Percentiles rank a stretch among this genome's conserved stretches.
Conservation (phyloP, 2,797 vertebrate genomes). For the Triplophysa bombifrons region DNA sequence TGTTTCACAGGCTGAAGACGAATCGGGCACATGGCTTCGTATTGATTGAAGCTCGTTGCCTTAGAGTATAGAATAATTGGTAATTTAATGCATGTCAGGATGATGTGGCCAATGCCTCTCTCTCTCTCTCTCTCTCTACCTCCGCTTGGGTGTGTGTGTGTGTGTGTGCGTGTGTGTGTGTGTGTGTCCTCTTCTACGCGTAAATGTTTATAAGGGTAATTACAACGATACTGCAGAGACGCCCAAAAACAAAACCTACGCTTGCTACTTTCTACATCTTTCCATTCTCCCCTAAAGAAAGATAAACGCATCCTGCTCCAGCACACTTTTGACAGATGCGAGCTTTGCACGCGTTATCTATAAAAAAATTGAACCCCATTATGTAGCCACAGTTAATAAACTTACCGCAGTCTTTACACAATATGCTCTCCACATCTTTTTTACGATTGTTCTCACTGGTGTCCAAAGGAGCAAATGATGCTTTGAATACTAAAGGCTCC, state of each 20-base stretch:
- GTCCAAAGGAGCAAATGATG: slow-evolving; percentile 90
- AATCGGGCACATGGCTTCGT: slow-evolving; percentile 33
- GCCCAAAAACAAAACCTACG: slow-evolving; percentile 47
- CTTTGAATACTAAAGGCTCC: slow-evolving; percentile 90
- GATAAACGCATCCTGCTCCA: slow-evolving; percentile 25
- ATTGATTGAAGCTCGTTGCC: slow-evolving; percentile 39
- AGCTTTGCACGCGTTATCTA: slow-evolving; percentile 10
- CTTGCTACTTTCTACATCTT: slow-evolving; percentile 21
- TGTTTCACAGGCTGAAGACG: slow-evolving; percentile 28
- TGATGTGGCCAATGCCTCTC: slow-evolving; percentile 23
- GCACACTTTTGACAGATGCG: not conserved
- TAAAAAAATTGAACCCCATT: slow-evolving; percentile 25
- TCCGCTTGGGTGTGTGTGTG: slow-evolving; percentile 5
- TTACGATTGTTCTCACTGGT: slow-evolving; percentile 90
- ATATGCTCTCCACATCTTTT: slow-evolving; percentile 92
- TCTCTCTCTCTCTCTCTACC: not conserved
- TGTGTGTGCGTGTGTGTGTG: slow-evolving; percentile 23
- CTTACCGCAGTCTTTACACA: slow-evolving; percentile 97
- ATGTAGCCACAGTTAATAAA: slow-evolving; percentile 62
- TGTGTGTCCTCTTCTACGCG: slow-evolving; percentile 48
- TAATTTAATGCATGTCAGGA: slow-evolving; percentile 49
- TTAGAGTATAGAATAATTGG: slow-evolving; percentile 43
- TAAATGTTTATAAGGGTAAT: slow-evolving; percentile 55
- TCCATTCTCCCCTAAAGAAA: not conserved
- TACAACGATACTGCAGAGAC: slow-evolving; percentile 58